Conservation (phyloP, 1,140 invertebrate genomes). For the Hycleus phaleratus region DNA sequence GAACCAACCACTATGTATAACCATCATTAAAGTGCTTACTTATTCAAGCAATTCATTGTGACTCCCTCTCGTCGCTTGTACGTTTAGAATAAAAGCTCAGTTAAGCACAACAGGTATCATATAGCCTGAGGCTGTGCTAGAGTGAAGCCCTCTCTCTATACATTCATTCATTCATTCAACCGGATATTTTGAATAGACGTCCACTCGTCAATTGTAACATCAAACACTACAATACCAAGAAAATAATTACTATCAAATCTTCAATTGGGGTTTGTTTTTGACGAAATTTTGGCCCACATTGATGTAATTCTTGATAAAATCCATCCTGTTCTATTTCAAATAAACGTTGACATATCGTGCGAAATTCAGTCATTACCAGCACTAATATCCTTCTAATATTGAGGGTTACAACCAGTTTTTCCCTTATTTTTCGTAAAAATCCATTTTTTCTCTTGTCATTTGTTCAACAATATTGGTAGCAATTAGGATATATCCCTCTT, state of each 20-base stretch:
- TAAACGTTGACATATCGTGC: too few relatives aligned
- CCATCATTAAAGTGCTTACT: conserved; percentile 11
- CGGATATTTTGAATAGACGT: conserved; percentile 7
- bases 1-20: conserved; percentile 12
- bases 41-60: conserved; percentile 3
- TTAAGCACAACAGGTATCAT: conserved; percentile 17
- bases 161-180: conserved; percentile 9
- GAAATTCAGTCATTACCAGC: too few relatives aligned
- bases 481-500: not conserved
- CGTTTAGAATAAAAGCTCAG: conserved; percentile 6
- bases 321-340: too few relatives aligned
- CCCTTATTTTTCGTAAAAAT: not conserved
- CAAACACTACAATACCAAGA: not conserved
- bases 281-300: too few relatives aligned
- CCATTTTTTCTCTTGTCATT: not conserved
- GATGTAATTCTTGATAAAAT: too few relatives aligned
- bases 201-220: too few relatives aligned
- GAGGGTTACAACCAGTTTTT: not conserved
- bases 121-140: conserved; percentile 10
- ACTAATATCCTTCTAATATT: too few relatives aligned
- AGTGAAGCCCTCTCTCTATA: conserved; percentile 2
- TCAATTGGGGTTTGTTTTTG: too few relatives aligned
- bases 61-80: conserved; percentile 5
- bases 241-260: too few relatives aligned
- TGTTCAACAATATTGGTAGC: not conserved